Evolutionary conservation across 2,113 vertebrate genomes (phyloP).

Genomic region (Motacilla alba): DNA sequence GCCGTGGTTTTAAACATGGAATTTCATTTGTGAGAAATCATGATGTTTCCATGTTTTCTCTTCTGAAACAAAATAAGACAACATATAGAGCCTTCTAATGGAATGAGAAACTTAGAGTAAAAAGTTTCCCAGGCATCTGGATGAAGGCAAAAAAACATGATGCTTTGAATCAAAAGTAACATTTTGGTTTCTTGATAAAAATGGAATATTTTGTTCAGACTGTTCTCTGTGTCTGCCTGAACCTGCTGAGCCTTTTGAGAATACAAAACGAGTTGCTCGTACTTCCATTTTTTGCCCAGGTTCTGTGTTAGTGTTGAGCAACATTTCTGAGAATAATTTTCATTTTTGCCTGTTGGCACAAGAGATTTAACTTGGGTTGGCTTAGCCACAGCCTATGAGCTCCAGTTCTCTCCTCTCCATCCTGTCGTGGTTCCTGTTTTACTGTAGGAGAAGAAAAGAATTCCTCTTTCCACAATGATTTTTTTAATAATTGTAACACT

Average conservation of each 20-base stretch:
- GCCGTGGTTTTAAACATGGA: neutral
- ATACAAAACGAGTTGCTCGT: fast-evolving
- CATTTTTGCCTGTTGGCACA: neutral
- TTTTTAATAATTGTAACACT: neutral
- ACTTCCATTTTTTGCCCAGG: neutral
- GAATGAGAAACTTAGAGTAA: neutral
- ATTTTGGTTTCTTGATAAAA: neutral
- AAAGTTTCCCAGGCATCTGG: neutral
- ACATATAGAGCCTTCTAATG: neutral
- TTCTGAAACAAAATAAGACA: neutral
- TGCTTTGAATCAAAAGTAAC: neutral
- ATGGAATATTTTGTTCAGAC: neutral
- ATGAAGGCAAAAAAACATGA: neutral
- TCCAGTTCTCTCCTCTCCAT: neutral
- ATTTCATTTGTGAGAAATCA: neutral
- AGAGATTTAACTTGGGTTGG: neutral
- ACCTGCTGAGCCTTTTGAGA: neutral
- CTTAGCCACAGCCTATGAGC: neutral
- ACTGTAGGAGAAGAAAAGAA: neutral
- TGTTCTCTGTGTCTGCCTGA: neutral
- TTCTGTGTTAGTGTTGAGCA: neutral
- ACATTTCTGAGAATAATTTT: neutral
- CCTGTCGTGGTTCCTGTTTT: neutral
- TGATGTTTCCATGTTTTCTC: neutral
- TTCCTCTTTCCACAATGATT: neutral